These are phyloP conservation scores for Sebastes vulpes DNA, from an alignment of 2,797 vertebrate species.

Conservation along the genomic window DNA sequence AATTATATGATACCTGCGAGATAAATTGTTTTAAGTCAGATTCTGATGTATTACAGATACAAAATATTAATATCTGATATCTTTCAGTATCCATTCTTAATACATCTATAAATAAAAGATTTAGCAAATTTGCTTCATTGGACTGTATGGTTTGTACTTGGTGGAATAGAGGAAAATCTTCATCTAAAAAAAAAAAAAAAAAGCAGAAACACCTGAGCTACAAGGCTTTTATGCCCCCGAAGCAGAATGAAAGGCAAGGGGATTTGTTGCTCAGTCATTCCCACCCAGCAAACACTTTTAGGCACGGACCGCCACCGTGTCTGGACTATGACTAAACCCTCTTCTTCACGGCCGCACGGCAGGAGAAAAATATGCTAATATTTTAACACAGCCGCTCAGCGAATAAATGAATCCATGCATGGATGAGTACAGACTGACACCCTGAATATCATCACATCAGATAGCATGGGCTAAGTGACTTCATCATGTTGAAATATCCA, in stretches of 20 bases:
- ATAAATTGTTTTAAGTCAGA: not conserved
- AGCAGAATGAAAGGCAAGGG: not conserved
- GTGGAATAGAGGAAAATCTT: not conserved
- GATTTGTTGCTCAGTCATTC: not conserved
- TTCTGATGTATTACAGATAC: not conserved
- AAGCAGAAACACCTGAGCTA: not conserved
- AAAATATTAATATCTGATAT: not conserved
- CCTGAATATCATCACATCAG: conserved; percentile 61
- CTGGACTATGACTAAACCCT: conserved; percentile 46
- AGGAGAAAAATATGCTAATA: conserved; percentile 59
- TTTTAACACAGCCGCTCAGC: conserved; percentile 37
- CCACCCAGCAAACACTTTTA: conserved; percentile 13
- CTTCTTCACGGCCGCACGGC: conserved; percentile 40
- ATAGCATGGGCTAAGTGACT: conserved; percentile 48
- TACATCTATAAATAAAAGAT: not conserved
- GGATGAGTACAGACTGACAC: conserved; percentile 56
- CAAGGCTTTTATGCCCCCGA: not conserved
- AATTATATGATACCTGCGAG: not conserved
- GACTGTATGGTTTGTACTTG: not conserved
- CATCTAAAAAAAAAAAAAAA: not conserved
- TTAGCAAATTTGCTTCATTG: not conserved
- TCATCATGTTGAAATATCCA: conserved; percentile 42
- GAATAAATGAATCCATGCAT: conserved; percentile 63
- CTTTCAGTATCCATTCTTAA: not conserved
- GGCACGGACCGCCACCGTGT: not conserved